Conservation (phyloP, 2,113 vertebrate genomes). For the Junco hyemalis region DNA sequence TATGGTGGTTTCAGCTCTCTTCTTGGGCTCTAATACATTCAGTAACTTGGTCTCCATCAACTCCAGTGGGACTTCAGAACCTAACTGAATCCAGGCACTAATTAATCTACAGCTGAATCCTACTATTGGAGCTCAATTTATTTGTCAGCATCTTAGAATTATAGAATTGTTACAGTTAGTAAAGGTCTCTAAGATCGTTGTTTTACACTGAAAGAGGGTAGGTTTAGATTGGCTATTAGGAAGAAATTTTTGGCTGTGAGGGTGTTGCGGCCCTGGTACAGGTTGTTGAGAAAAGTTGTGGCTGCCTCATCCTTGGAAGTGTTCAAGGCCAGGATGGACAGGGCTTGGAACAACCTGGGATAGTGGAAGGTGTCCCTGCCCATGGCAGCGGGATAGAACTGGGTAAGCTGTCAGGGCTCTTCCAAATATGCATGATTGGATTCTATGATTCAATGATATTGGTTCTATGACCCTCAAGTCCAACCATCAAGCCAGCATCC, state of each 20-base stretch:
- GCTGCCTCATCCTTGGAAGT: not conserved
- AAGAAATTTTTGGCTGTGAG: not conserved
- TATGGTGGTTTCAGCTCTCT: not conserved
- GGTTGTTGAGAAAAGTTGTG: accelerated
- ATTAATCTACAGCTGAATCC: not conserved
- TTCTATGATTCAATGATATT: not conserved
- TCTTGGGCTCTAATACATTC: not conserved
- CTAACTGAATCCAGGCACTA: not conserved
- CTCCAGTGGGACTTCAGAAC: not conserved
- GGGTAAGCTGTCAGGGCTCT: not conserved
- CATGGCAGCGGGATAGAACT: accelerated
- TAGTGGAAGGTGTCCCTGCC: not conserved
- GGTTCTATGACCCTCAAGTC: not conserved
- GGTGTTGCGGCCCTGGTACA: not conserved
- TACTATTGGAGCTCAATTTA: not conserved
- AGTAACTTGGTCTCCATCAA: not conserved
- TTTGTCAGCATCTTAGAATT: not conserved
- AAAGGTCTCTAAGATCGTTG: not conserved
- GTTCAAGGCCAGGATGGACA: not conserved
- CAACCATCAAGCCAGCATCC: not conserved
- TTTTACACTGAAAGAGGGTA: not conserved
- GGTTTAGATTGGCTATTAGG: not conserved
- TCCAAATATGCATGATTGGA: not conserved
- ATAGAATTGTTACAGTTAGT: not conserved
- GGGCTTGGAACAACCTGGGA: not conserved